phyloP scores from a whole-genome alignment of 2,888 invertebrate species.

The Diarsia brunnea region DNA sequence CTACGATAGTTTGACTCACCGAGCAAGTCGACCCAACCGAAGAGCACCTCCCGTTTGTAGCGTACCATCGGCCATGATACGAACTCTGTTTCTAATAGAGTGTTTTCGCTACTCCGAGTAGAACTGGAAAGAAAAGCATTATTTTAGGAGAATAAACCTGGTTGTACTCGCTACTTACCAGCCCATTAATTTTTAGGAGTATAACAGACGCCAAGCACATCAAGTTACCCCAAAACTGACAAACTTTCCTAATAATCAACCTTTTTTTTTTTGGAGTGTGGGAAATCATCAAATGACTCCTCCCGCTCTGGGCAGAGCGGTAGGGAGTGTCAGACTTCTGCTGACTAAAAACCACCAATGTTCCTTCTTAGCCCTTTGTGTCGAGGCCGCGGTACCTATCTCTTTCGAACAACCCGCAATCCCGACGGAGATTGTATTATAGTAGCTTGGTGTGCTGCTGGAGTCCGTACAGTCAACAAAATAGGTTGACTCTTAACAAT shows the following conservation, averaged over 20 bases:
- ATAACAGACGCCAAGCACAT: neutral
- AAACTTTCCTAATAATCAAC: too few relatives aligned
- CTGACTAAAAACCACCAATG: too few relatives aligned
- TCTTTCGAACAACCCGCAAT: too few relatives aligned
- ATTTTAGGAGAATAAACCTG: neutral
- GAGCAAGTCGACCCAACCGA: slow-evolving; percentile 95
- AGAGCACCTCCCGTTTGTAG: slow-evolving; percentile 95
- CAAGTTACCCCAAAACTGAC: too few relatives aligned
- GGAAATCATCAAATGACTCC: too few relatives aligned
- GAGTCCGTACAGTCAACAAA: neutral
- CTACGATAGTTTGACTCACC: slow-evolving; percentile 84
- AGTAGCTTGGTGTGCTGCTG: too few relatives aligned
- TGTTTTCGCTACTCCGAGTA: slow-evolving; percentile 70
- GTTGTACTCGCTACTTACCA: neutral
- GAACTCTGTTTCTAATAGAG: slow-evolving; percentile 91
- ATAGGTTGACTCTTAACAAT: neutral
- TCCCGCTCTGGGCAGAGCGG: too few relatives aligned
- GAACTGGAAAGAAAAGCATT: slow-evolving; percentile 45
- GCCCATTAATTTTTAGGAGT: neutral
- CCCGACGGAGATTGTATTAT: too few relatives aligned
- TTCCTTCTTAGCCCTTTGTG: too few relatives aligned
- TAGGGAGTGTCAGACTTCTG: too few relatives aligned
- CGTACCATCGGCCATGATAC: slow-evolving; percentile 95
- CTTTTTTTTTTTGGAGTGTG: too few relatives aligned
- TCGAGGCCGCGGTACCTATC: too few relatives aligned